Evolutionary conservation across 2,113 vertebrate genomes (phyloP).

Genomic region (Dasyurus viverrinus): DNA sequence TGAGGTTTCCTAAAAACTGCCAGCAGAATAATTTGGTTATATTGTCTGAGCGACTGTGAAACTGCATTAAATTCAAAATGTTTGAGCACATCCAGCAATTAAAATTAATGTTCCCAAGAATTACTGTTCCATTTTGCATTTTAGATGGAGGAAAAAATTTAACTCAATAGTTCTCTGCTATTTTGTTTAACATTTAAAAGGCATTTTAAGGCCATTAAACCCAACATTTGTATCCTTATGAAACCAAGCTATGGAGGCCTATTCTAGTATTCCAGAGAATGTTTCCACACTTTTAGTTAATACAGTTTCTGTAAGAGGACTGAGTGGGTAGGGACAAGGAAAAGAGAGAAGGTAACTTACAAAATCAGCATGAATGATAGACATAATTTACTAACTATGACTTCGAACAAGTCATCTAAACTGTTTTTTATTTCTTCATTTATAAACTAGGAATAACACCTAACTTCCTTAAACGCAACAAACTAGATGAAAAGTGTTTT

Average conservation of each 20-base stretch:
- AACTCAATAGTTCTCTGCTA: constrained; percentile 46
- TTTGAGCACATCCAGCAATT: constrained; percentile 66
- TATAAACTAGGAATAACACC: neutral
- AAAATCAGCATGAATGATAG: neutral
- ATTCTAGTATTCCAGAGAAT: constrained; percentile 66
- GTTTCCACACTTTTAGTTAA: constrained; percentile 50
- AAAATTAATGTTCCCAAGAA: constrained; percentile 64
- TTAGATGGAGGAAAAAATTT: neutral
- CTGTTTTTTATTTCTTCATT: neutral
- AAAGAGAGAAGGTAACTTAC: neutral
- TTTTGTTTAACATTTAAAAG: constrained; percentile 73
- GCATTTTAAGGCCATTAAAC: constrained; percentile 75
- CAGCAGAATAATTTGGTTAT: constrained; percentile 64
- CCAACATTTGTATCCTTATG: constrained; percentile 74
- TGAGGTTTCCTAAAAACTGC: constrained; percentile 49
- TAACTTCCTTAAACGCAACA: neutral
- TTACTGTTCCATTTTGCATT: constrained; percentile 45
- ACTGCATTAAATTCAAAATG: constrained; percentile 63
- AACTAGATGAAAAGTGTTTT: neutral
- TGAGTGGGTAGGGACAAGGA: rapidly evolving
- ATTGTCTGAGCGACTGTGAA: constrained; percentile 65
- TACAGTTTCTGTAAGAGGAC: neutral
- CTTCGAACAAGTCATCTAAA: neutral
- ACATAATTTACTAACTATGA: neutral
- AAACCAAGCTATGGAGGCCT: constrained; percentile 67